Percentiles rank a stretch among this genome's conserved stretches.
phyloP scores from a whole-genome alignment of 2,113 vertebrate species.

The Psophia crepitans region DNA sequence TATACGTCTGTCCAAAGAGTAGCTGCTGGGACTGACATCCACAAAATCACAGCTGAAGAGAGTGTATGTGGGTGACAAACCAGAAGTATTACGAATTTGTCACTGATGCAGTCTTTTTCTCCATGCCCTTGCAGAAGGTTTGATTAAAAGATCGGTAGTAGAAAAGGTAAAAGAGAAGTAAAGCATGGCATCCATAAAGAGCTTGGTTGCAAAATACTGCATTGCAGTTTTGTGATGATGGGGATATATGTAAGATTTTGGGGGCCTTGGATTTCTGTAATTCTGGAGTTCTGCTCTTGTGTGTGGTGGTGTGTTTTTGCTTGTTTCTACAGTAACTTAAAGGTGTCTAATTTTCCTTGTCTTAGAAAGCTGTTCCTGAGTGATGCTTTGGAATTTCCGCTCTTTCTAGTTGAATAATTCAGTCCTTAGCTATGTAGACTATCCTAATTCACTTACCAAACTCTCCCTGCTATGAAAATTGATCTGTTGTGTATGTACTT shows the following conservation, averaged over 20 bases:
- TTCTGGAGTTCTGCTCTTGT: not conserved
- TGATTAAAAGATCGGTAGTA: not conserved
- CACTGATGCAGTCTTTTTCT: not conserved
- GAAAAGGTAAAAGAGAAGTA: not conserved
- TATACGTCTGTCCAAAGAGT: not conserved
- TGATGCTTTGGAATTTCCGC: not conserved
- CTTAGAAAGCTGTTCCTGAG: not conserved
- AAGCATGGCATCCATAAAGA: not conserved
- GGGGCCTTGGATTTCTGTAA: not conserved
- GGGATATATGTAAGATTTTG: not conserved
- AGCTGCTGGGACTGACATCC: not conserved
- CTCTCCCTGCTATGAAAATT: not conserved
- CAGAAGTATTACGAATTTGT: not conserved
- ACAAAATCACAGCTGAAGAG: not conserved
- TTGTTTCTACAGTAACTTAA: not conserved
- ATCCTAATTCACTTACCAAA: not conserved
- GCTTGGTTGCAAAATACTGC: not conserved
- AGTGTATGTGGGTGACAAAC: rapidly evolving
- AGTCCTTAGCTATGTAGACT: not conserved
- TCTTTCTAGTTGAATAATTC: not conserved
- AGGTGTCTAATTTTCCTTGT: not conserved
- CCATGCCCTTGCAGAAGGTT: not conserved
- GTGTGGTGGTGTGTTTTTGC: not conserved
- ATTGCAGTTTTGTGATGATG: not conserved
- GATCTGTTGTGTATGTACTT: not conserved